Conservation (phyloP, 2,113 vertebrate genomes). For the Coptodon rendalli region DNA sequence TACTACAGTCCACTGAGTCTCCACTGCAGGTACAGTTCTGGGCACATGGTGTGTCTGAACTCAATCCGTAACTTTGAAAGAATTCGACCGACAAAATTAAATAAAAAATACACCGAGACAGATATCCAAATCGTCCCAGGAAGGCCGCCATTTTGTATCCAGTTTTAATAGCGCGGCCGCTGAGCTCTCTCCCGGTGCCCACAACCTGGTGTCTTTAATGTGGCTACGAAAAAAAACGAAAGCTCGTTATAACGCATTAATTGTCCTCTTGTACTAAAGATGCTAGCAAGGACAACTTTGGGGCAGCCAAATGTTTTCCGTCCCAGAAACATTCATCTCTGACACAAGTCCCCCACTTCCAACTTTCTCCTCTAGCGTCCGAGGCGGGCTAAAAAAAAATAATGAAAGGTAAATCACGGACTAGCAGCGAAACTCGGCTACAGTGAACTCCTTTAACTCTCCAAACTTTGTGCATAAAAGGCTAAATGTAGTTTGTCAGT, state of each 20-base stretch:
- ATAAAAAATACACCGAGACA: constrained; percentile 58
- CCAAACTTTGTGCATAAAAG: constrained; percentile 30
- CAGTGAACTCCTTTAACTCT: neutral
- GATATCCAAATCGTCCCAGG: constrained; percentile 69
- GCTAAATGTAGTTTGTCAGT: neutral
- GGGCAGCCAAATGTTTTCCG: neutral
- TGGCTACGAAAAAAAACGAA: neutral
- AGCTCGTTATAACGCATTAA: constrained; percentile 11
- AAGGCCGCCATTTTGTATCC: constrained; percentile 93
- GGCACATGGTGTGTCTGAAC: constrained; percentile 65
- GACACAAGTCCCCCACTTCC: constrained; percentile 20
- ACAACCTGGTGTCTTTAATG: constrained; percentile 33
- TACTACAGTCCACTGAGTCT: constrained; percentile 80
- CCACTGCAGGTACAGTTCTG: constrained; percentile 79
- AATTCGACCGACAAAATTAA: constrained; percentile 59
- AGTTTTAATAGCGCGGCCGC: constrained; percentile 66
- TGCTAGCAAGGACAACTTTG: neutral
- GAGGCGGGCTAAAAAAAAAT: constrained; percentile 26
- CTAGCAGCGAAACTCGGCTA: neutral
- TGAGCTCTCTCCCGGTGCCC: constrained; percentile 56
- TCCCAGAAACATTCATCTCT: constrained; percentile 30
- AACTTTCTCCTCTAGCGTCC: constrained; percentile 47
- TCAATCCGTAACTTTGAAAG: constrained; percentile 13
- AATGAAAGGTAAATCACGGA: constrained; percentile 57
- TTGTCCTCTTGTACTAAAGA: neutral